Evolutionary conservation across 1,140 invertebrate genomes (phyloP).

Genomic region (Ditylenchus dipsaci): DNA sequence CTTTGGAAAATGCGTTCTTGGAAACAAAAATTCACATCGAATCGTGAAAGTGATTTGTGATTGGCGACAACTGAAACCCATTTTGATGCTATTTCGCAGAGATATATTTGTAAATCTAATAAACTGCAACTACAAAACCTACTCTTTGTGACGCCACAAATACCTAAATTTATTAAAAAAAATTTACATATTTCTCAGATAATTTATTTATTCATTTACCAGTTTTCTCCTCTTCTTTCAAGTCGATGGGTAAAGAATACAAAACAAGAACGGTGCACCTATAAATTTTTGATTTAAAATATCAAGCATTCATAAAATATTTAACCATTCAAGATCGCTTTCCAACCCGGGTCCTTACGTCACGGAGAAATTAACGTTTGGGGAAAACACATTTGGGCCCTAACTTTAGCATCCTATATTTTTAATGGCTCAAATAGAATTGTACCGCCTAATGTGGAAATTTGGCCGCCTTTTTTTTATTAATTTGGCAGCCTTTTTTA

Average conservation of each 20-base stretch:
- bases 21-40: constrained; percentile 45
- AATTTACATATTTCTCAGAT: not conserved
- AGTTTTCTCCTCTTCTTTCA: constrained; percentile 45
- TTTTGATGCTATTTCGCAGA: not conserved
- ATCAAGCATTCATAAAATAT: not conserved
- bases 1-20: constrained; percentile 34
- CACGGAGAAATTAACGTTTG: no score
- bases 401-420: no score
- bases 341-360: no score
- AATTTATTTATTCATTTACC: constrained; percentile 13
- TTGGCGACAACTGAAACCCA: constrained; percentile 31
- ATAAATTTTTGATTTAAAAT: not conserved
- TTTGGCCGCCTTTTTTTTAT: no score
- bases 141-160: constrained; percentile 48
- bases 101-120: not conserved
- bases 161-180: not conserved
- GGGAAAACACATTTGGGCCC: no score
- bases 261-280: constrained; percentile 20
- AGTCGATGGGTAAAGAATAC: constrained; percentile 49
- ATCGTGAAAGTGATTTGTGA: constrained; percentile 50
- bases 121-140: not conserved
- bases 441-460: no score
- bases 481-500: no score
- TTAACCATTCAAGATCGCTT: no score
- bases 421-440: no score